A percentile compares a stretch with the other conserved stretches of the same genome.
Conservation (phyloP, 2,797 vertebrate species). For the Enteromius treurensis region DNA sequence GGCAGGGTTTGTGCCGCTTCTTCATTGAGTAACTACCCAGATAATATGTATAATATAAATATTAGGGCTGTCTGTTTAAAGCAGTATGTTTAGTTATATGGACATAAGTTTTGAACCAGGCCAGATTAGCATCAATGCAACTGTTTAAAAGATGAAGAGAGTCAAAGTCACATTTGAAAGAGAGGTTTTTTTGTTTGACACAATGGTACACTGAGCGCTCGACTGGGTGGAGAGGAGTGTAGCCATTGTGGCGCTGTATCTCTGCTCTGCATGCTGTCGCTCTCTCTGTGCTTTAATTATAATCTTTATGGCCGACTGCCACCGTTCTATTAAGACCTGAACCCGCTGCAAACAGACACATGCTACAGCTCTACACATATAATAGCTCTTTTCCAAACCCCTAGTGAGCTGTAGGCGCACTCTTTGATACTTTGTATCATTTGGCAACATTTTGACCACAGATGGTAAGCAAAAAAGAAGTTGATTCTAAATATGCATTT, state of each 20-base stretch:
- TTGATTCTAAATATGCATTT: too few species aligned
- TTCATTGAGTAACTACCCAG: background rate
- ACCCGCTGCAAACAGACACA: conserved; percentile 23
- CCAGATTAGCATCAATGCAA: conserved; percentile 9
- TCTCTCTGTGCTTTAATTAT: conserved; percentile 53
- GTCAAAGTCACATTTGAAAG: conserved; percentile 21
- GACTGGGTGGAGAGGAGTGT: conserved; percentile 24
- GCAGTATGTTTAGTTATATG: background rate
- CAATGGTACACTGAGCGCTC: conserved; percentile 22
- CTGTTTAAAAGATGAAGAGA: background rate
- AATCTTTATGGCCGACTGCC: conserved; percentile 44
- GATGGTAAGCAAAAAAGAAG: background rate
- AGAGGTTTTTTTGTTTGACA: conserved; percentile 37
- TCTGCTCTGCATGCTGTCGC: conserved; percentile 44
- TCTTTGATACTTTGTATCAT: background rate
- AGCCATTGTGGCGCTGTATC: conserved; percentile 33
- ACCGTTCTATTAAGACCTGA: conserved; percentile 20
- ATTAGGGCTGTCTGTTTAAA: background rate
- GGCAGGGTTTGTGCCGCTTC: background rate
- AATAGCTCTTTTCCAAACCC: conserved; percentile 2
- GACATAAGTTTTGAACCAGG: background rate
- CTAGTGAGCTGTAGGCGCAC: background rate
- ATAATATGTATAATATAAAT: background rate
- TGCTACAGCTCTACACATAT: conserved; percentile 9
- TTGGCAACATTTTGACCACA: background rate